Conservation (phyloP, 2,888 invertebrate genomes). For the Eumacrocentrus americanus region DNA sequence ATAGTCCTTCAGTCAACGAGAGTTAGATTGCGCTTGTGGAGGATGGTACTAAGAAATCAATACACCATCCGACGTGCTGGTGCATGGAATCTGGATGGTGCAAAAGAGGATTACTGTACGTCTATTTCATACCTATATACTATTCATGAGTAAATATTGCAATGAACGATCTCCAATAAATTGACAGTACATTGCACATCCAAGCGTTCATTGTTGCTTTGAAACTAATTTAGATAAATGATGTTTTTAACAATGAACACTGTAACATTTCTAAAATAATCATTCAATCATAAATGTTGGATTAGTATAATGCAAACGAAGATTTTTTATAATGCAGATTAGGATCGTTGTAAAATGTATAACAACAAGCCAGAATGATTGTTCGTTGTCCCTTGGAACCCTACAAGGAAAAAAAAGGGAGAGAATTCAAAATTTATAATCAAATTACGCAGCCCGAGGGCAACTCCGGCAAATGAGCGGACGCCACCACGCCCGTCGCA, state of each 20-base stretch:
- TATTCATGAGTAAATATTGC: too few relatives aligned
- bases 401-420: constrained; percentile 18
- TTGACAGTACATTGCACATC: too few relatives aligned
- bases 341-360: not conserved
- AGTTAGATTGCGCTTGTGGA: constrained; percentile 48
- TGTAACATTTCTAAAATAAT: too few relatives aligned
- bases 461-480: not conserved
- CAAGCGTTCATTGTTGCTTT: too few relatives aligned
- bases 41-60: constrained; percentile 61
- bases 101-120: constrained; percentile 28
- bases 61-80: constrained; percentile 53
- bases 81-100: constrained; percentile 48
- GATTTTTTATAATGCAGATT: not conserved
- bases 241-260: too few relatives aligned
- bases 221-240: too few relatives aligned
- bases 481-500: constrained; percentile 27
- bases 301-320: too few relatives aligned
- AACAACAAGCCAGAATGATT: not conserved
- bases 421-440: constrained; percentile 43
- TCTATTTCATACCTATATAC: constrained; percentile 3
- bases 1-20: constrained; percentile 58
- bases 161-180: too few relatives aligned
- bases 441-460: constrained; percentile 36
- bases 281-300: too few relatives aligned
- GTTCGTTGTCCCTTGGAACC: constrained; percentile 20